Evolutionary conservation across 2,113 vertebrate species (phyloP).

Genomic region (Chunga burmeisteri): DNA sequence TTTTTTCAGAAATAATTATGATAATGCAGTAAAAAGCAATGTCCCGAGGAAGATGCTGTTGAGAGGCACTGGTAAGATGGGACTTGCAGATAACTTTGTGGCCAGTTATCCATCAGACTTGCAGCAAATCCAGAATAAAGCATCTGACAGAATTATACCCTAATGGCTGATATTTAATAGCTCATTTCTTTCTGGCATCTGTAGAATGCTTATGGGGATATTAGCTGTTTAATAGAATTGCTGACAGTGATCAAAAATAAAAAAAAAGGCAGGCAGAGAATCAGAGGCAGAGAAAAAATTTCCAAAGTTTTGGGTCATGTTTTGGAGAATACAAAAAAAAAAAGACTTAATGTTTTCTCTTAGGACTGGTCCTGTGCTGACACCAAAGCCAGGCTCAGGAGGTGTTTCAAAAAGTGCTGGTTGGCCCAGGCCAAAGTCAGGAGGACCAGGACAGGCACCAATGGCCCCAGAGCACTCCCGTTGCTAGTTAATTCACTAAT

Average conservation of each 20-base stretch:
- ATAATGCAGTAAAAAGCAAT: not conserved
- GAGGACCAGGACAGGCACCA: not conserved
- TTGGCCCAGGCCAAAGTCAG: not conserved
- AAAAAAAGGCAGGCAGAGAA: not conserved
- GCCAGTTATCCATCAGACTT: not conserved
- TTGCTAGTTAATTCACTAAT: not conserved
- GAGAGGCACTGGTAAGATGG: not conserved
- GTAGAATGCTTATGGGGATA: not conserved
- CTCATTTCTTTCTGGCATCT: constrained; percentile 1
- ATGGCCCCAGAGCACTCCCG: not conserved
- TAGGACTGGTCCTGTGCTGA: not conserved
- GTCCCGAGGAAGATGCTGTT: not conserved
- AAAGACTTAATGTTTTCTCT: not conserved
- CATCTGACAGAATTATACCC: not conserved
- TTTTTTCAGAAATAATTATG: not conserved
- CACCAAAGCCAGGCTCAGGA: not conserved
- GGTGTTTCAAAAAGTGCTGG: not conserved
- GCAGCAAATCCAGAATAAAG: not conserved
- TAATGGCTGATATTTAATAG: not conserved
- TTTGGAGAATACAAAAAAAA: not conserved
- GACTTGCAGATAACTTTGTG: not conserved
- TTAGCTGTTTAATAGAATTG: not conserved
- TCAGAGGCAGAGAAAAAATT: not conserved
- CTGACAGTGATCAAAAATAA: not conserved
- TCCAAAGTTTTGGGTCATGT: not conserved